Evolutionary conservation across 2,888 invertebrate genomes (phyloP), one percentile per base, ranked within the genome.

Genomic region (Maniola hyperantus): DNA sequence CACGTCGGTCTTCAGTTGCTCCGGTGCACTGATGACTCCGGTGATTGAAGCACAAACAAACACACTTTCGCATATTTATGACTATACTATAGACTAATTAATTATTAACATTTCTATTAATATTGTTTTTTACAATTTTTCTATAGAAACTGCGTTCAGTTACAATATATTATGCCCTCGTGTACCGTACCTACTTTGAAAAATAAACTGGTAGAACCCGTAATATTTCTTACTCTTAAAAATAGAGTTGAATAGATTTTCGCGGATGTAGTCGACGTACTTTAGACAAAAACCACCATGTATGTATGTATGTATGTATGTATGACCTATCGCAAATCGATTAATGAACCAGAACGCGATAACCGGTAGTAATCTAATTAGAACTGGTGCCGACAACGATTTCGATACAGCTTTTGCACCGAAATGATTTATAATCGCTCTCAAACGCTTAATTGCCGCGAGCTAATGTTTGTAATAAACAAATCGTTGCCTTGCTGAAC

Each of bases 301-400:
- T 36, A 51, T 36, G 15, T n/a, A n/a, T n/a, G n/a, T n/a, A n/a
- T n/a, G n/a, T n/a, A n/a, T n/a, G n/a, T n/a, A n/a, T n/a, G n/a
- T n/a, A 18, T 53, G 54, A 61, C 51, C 51, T 55, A 61, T 61
- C 26, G 66, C 50, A 36, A 66, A 68, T 67, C 65, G 48, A 67
- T 65, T 66, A 70, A 61, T 48, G 60, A 64, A 60, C 50, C 64
- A 66, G 65, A 66, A 65, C 71, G 57, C 46, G 48, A 51, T 51
- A 72, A 70, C 70, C 72, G 68, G 71, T 71, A 73, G 70, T 71
- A 71, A 73, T 69, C 69, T 71, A 73, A 72, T 74, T 72, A 71
- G 60, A 69, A 63, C 67, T 66, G 67, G 67, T 67, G 71, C 70
- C 71, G 69, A 67, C 64, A 62, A 57, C 68, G 54, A 70, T 68